These are phyloP conservation scores for Rhopalosiphum padi DNA, from an alignment of 1,140 invertebrate genomes.

Conservation along the genomic window DNA sequence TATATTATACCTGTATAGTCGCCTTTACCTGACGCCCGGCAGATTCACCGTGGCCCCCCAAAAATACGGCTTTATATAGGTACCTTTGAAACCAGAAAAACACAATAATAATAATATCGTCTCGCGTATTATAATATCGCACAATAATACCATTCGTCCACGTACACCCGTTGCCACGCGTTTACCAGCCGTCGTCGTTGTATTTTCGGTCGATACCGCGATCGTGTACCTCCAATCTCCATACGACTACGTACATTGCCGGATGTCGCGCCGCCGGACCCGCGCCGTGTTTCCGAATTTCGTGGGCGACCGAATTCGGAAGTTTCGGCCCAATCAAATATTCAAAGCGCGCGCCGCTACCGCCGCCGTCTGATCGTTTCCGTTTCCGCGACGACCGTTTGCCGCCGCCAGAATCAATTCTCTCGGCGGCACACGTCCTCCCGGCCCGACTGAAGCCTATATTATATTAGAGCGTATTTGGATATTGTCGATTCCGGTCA, in stretches of 20 bases:
- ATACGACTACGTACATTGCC: not conserved
- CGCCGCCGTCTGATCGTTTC: not conserved
- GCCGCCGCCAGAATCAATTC: not conserved
- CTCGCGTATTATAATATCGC: not conserved
- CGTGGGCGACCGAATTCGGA: not conserved
- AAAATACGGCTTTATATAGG: not conserved
- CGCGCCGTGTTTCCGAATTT: not conserved
- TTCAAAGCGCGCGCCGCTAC: not conserved
- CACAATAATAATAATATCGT: slow-evolving; percentile 2
- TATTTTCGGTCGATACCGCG: not conserved
- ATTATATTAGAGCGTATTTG: not conserved
- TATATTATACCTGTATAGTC: not conserved
- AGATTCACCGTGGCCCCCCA: not conserved
- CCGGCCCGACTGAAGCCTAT: not conserved
- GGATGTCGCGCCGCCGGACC: not conserved
- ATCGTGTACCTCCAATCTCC: not conserved
- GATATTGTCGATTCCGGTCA: slow-evolving; percentile 18
- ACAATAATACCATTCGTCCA: not conserved
- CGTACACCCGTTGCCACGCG: not conserved
- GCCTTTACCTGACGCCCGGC: not conserved
- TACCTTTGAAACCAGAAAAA: slow-evolving; percentile 3
- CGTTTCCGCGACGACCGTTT: slow-evolving; percentile 34
- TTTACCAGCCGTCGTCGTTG: not conserved
- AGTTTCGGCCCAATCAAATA: slow-evolving; percentile 27
- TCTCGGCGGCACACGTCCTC: not conserved